Evolutionary conservation across 2,888 invertebrate species (phyloP).

Genomic region (Zele albiditarsus): DNA sequence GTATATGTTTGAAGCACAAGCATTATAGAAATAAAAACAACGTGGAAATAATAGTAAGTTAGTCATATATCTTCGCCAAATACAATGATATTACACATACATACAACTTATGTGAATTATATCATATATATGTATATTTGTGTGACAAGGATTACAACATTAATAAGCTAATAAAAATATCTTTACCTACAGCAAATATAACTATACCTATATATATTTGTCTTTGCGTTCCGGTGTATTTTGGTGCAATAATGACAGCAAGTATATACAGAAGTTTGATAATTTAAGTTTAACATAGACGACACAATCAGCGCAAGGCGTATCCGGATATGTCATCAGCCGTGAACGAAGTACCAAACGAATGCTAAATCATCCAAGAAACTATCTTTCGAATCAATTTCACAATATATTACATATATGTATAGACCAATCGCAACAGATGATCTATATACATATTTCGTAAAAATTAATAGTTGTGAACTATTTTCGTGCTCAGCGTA

Average conservation of each 20-base stretch:
- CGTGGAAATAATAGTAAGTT: background rate
- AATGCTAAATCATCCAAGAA: no score
- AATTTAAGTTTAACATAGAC: slow-evolving; percentile 36
- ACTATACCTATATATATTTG: background rate
- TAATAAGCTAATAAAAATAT: slow-evolving; percentile 14
- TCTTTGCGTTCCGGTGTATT: background rate
- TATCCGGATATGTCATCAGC: slow-evolving; percentile 60
- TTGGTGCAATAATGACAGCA: slow-evolving; percentile 18
- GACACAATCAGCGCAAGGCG: slow-evolving; percentile 9
- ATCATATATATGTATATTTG: slow-evolving; percentile 33
- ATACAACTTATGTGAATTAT: slow-evolving; percentile 60
- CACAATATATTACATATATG: no score
- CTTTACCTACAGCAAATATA: background rate
- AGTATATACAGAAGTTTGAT: slow-evolving; percentile 47
- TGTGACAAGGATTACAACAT: slow-evolving; percentile 40
- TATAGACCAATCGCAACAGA: no score
- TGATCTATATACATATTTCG: no score
- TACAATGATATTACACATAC: slow-evolving; percentile 65
- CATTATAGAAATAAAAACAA: background rate
- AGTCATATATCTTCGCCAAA: slow-evolving; percentile 39
- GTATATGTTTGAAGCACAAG: background rate
- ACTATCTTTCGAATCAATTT: no score
- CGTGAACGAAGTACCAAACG: slow-evolving; percentile 36
- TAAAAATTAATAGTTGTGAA: no score
- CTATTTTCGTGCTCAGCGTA: no score